A percentile compares a stretch with the other conserved stretches of the same genome.
phyloP scores from a whole-genome alignment of 2,797 vertebrate genomes.

The Gouania willdenowi region DNA sequence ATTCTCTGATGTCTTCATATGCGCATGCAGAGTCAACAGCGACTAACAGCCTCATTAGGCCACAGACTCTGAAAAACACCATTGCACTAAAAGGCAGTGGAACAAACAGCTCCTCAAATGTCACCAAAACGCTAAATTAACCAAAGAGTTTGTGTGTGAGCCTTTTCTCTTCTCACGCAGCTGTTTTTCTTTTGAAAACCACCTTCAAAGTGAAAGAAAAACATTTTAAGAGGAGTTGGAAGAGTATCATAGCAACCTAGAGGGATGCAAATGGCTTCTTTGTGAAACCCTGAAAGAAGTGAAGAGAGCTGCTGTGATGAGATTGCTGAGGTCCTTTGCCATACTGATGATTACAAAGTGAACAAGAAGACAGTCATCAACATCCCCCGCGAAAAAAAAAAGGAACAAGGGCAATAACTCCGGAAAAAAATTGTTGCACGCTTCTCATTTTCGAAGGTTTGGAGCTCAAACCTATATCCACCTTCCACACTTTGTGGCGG shows the following conservation, averaged over 20 bases:
- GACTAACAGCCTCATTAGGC: constrained; percentile 58
- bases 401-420: too few species aligned
- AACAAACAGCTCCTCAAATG: constrained; percentile 19
- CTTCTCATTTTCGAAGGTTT: too few species aligned
- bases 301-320: constrained; percentile 23
- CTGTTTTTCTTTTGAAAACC: constrained; percentile 45
- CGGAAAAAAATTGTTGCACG: too few species aligned
- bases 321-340: constrained; percentile 22
- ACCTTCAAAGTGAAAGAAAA: constrained; percentile 55
- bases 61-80: constrained; percentile 22
- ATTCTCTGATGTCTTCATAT: constrained; percentile 39
- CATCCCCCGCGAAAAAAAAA: too few species aligned
- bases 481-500: too few species aligned
- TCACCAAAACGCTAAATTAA: constrained; percentile 26
- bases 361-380: too few species aligned
- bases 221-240: constrained; percentile 50
- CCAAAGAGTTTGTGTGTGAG: constrained; percentile 6
- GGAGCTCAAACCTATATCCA: too few species aligned
- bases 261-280: constrained; percentile 63
- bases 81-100: constrained; percentile 15
- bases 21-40: constrained; percentile 48
- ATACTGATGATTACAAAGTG: constrained; percentile 40
- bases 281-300: constrained; percentile 57
- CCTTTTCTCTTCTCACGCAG: constrained; percentile 28
- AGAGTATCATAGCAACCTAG: constrained; percentile 72